Conservation (phyloP, 2,113 vertebrate species). For the Mus spicilegus region DNA sequence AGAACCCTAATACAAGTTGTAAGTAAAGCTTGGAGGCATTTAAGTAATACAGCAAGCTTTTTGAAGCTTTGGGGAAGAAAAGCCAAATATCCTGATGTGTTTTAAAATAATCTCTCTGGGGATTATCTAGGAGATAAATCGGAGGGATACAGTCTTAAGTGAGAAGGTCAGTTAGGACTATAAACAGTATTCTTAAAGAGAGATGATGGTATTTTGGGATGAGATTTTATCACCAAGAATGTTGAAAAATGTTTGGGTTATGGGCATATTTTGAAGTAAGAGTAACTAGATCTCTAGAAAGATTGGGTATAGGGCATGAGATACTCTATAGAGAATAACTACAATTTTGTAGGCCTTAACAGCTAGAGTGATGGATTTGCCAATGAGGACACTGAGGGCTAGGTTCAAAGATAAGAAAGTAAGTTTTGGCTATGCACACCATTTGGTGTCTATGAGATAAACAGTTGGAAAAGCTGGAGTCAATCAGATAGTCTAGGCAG, state of each 20-base stretch:
- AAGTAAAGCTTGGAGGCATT: neutral
- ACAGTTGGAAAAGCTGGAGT: neutral
- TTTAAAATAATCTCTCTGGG: neutral
- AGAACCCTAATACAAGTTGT: neutral
- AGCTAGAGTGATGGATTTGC: neutral
- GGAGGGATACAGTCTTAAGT: neutral
- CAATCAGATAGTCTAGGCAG: neutral
- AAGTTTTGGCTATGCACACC: neutral
- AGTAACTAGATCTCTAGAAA: slow-evolving; percentile 11
- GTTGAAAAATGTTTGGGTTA: neutral
- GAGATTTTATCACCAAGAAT: neutral
- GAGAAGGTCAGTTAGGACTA: neutral
- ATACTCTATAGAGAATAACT: neutral
- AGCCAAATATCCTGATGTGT: neutral
- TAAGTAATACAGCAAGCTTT: neutral
- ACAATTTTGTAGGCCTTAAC: neutral
- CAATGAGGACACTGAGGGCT: neutral
- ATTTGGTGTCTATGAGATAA: neutral
- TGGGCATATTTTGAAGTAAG: slow-evolving; percentile 25
- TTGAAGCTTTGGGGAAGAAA: neutral
- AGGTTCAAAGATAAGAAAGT: neutral
- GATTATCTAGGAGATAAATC: neutral
- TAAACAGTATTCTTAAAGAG: neutral
- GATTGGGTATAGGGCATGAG: neutral
- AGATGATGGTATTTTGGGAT: neutral